Base-by-base conservation (phyloP, 2,888 invertebrate species). In the Nomada lathburiana region DNA sequence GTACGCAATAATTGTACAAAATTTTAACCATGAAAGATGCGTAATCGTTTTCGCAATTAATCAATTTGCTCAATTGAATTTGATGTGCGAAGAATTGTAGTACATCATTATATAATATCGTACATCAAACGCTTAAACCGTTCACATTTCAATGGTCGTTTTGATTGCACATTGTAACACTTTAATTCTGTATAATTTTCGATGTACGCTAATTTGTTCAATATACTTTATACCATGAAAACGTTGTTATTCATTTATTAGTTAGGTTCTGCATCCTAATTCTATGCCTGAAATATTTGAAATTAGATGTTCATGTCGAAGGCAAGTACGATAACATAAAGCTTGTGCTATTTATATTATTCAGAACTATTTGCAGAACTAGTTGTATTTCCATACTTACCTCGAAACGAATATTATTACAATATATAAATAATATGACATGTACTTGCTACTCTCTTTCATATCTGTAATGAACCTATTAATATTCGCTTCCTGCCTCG, bases 181-280 rank as follows among this genome's bases (percentile, higher is more conserved):
- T 26, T 80, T 60, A 68, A 71, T 82, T 82, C 65, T 76, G 69
- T 88, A 85, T 83, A 76, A 86, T 84, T 86, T 88, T 79, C 78
- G 16, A 84, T 84, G 76, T 88, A 83, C 55, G 76, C 77, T 80
- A 76, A 71, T 80, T 84, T 63, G 74, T 74, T 88, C 78, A 89
- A 88, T 89, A 89, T 81, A 88, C 74, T 85, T 83, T 83, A 42
- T 81, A 68, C 73, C 53, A 87, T 42, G 50, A 73, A 63, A 83
- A 72, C 20, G 74, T 80, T 67, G 79, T 83, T 67, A 44, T 88
- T 86, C 47, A 88, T 84, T 86, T 73, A 88, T 82, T 88, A 63
- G 50, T 64, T 65, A 53, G 4, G 29, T 63, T 74, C 77, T 52
- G 75, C 85, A 84, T 86, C 77, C 72, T 77, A 77, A 53, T 65